A percentile compares a stretch with the other conserved stretches of the same genome.
Evolutionary conservation across 2,797 vertebrate species (phyloP).

Genomic region (Alauda arvensis): DNA sequence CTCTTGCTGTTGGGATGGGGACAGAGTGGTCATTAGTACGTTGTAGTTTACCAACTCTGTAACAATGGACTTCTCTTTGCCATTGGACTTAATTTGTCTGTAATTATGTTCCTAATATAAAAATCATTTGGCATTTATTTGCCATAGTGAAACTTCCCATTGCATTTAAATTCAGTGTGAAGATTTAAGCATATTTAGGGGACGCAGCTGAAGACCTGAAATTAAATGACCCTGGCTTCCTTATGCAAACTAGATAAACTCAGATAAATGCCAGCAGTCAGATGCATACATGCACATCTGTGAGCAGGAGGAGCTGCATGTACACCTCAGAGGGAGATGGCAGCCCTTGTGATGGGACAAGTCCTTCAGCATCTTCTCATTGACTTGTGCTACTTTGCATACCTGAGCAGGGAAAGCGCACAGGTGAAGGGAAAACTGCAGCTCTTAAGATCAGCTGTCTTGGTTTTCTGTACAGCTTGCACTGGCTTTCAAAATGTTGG

Average conservation of each 20-base stretch:
- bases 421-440: neutral
- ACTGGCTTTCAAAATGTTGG: neutral
- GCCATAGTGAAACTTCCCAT: constrained; percentile 31
- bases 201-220: neutral
- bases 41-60: constrained; percentile 15
- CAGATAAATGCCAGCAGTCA: neutral
- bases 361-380: neutral
- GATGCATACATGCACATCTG: neutral
- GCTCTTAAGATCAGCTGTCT: neutral
- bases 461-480: neutral
- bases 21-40: neutral
- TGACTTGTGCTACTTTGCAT: neutral
- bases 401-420: neutral
- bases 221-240: constrained; percentile 35
- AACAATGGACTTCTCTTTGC: constrained; percentile 30
- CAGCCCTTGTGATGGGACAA: neutral
- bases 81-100: neutral
- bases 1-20: neutral
- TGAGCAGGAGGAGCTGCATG: neutral
- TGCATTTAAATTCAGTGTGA: constrained; percentile 24
- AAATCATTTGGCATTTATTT: constrained; percentile 51
- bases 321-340: neutral
- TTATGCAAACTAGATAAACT: constrained; percentile 18
- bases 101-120: constrained; percentile 49
- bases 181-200: constrained; percentile 29